Percentiles rank a stretch among this genome's conserved stretches.
Conservation (phyloP, 2,888 invertebrate genomes). For the Drosophila phalerata region DNA sequence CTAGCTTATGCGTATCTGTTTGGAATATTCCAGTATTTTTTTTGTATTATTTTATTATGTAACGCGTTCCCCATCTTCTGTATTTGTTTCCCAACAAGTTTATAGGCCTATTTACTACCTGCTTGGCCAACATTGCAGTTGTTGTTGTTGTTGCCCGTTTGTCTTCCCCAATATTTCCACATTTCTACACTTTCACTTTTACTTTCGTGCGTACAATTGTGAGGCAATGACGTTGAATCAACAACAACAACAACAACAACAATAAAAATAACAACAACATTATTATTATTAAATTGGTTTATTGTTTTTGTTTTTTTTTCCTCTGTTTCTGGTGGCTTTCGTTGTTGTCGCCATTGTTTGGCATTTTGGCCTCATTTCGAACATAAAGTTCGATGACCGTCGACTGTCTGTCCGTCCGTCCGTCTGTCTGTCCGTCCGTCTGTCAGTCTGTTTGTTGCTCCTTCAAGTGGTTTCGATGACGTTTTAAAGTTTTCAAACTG, state of each 20-base stretch:
- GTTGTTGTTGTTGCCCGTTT: neutral
- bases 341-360: constrained; percentile 49
- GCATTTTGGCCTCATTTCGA: constrained; percentile 72
- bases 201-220: constrained; percentile 71
- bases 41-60: constrained; percentile 2
- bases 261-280: neutral
- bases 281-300: constrained; percentile 54
- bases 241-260: constrained; percentile 16
- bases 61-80: neutral
- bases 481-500: constrained; percentile 23
- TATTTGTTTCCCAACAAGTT: constrained; percentile 9
- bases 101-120: constrained; percentile 30
- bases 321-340: constrained; percentile 27
- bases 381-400: constrained; percentile 71
- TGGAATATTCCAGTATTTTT: neutral
- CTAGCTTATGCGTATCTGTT: no score
- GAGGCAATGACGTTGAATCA: constrained; percentile 45
- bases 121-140: constrained; percentile 3
- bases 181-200: constrained; percentile 82
- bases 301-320: constrained; percentile 34
- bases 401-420: constrained; percentile 36
- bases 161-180: constrained; percentile 40
- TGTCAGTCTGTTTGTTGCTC: constrained; percentile 27
- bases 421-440: constrained; percentile 27
- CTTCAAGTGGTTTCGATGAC: constrained; percentile 52